Percentiles rank a stretch among this genome's conserved stretches.
Conservation (phyloP, 2,888 invertebrate species). For the Cremastobaeus sp. region DNA sequence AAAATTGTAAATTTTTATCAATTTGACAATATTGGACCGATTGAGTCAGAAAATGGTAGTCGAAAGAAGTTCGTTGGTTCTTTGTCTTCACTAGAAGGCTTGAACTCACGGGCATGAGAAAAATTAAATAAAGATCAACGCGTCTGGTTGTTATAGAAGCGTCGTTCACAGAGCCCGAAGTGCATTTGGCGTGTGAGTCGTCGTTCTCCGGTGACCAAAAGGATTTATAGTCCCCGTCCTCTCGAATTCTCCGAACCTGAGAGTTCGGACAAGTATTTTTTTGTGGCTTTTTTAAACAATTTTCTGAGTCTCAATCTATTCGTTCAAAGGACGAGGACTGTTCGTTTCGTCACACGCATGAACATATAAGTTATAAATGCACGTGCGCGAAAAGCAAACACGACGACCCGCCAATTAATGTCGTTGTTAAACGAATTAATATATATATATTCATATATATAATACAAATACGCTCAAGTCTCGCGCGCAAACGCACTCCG, state of each 20-base stretch:
- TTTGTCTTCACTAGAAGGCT: not conserved
- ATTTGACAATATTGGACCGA: conserved; percentile 3
- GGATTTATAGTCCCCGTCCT: not conserved
- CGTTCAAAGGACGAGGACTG: conserved; percentile 3
- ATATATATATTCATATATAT: conserved; percentile 23
- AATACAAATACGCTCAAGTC: conserved; percentile 20
- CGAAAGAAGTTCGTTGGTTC: conserved; percentile 8
- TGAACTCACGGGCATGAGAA: not conserved
- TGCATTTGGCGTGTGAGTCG: conserved; percentile 26
- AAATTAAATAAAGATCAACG: conserved; percentile 6
- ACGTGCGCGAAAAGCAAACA: conserved; percentile 19
- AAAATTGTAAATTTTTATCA: not conserved
- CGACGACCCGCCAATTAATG: conserved; percentile 9
- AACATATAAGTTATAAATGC: conserved; percentile 46
- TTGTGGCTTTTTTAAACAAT: conserved; percentile 18
- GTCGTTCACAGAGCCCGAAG: not conserved
- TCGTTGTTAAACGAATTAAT: conserved; percentile 39
- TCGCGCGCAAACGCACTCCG: conserved; percentile 15
- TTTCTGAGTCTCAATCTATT: conserved; percentile 11
- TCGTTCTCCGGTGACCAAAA: not conserved
- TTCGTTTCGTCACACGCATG: conserved; percentile 16
- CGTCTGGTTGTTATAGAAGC: conserved; percentile 1
- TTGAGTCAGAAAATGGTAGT: not conserved
- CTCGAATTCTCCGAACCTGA: conserved; percentile 3
- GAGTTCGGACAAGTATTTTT: conserved; percentile 21